These are phyloP conservation scores for Sceloporus tristichus DNA, from an alignment of 2,113 vertebrate genomes.

Conservation along the genomic window DNA sequence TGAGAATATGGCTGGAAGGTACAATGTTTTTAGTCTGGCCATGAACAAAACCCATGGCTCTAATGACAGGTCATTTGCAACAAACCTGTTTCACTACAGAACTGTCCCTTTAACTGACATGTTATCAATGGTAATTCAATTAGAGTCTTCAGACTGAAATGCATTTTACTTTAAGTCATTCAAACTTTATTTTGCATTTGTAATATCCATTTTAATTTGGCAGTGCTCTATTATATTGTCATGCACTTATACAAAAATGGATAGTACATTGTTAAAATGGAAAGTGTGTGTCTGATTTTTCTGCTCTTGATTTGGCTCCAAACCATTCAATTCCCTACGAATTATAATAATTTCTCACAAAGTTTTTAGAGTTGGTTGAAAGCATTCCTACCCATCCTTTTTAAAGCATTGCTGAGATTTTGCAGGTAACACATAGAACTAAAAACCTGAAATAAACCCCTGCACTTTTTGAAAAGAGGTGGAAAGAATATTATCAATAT, in stretches of 20 bases:
- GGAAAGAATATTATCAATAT: too few relatives aligned
- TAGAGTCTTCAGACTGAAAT: conserved; percentile 78
- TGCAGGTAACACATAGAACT: neutral
- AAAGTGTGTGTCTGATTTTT: neutral
- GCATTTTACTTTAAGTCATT: conserved; percentile 65
- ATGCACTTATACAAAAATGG: neutral
- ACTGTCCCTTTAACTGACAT: conserved; percentile 85
- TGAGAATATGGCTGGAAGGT: conserved; percentile 81
- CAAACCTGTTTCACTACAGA: conserved; percentile 81
- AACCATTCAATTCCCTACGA: neutral
- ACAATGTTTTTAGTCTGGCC: conserved; percentile 83
- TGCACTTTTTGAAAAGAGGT: too few relatives aligned
- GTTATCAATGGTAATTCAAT: conserved; percentile 91
- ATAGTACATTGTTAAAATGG: neutral
- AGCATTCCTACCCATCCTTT: neutral
- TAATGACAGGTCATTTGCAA: conserved; percentile 85
- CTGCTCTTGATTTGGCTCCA: neutral
- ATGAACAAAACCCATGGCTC: conserved; percentile 80
- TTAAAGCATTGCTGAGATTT: neutral
- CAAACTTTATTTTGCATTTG: conserved; percentile 72
- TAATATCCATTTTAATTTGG: conserved; percentile 60
- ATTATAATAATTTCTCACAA: neutral
- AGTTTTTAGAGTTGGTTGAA: neutral
- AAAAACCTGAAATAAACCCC: neutral
- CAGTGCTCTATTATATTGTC: conserved; percentile 11